phyloP scores from a whole-genome alignment of 2,797 vertebrate genomes.

The Coluber constrictor region DNA sequence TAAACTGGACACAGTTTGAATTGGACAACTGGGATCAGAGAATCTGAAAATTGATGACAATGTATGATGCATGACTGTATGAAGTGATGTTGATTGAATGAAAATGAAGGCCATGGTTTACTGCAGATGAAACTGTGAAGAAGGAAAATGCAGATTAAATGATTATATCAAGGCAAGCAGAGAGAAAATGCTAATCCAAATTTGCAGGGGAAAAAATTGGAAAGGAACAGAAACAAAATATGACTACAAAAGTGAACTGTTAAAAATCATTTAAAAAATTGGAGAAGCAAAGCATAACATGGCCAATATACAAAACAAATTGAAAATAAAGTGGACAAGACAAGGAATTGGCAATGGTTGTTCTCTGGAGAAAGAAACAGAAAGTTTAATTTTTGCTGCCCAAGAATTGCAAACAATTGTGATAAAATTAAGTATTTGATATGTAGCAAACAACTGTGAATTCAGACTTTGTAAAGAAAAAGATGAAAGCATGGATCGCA shows the following conservation, averaged over 20 bases:
- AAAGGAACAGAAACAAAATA: not conserved
- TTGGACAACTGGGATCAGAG: not conserved
- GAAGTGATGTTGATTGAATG: not conserved
- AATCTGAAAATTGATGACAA: not conserved
- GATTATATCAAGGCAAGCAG: not conserved
- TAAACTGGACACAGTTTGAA: not conserved
- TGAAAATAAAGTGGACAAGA: not conserved
- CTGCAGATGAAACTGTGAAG: not conserved
- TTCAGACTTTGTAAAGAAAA: not conserved
- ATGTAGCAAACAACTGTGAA: not conserved
- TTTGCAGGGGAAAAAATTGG: not conserved
- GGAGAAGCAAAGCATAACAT: not conserved
- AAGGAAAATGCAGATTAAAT: not conserved
- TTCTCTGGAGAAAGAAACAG: not conserved
- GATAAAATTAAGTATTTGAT: not conserved
- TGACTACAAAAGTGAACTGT: not conserved
- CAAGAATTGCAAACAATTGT: not conserved
- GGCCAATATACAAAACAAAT: not conserved
- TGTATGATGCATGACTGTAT: not conserved
- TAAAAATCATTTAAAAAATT: not conserved
- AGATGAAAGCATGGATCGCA: not conserved
- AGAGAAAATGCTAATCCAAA: not conserved
- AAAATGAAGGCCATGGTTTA: not conserved
- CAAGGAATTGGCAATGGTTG: not conserved
- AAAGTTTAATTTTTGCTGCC: not conserved